Conservation (phyloP, 2,888 invertebrate genomes). For the Agrochola circellaris region DNA sequence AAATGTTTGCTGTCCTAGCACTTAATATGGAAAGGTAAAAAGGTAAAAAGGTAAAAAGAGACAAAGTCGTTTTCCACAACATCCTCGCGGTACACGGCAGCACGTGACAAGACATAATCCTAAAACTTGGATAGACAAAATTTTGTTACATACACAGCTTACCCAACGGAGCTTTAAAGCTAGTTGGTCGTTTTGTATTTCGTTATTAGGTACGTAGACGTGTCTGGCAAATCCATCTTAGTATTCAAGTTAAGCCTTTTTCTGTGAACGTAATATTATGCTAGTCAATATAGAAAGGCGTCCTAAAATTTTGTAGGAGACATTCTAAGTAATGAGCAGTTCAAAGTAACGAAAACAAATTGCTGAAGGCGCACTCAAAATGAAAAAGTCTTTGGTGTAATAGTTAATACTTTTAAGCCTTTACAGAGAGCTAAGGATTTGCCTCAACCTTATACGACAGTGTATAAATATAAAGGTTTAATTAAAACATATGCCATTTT, state of each 20-base stretch:
- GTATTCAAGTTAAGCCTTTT: constrained; percentile 19
- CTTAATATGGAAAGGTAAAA: constrained; percentile 15
- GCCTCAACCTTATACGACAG: constrained; percentile 34
- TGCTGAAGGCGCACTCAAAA: constrained; percentile 70
- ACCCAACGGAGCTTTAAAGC: background rate
- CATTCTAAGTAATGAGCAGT: constrained; percentile 70
- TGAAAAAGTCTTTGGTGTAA: constrained; percentile 70
- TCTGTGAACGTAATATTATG: constrained; percentile 38
- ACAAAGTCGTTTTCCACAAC: constrained; percentile 25
- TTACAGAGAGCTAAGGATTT: constrained; percentile 59
- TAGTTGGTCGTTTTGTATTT: constrained; percentile 7
- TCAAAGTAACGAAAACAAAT: constrained; percentile 74
- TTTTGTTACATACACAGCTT: constrained; percentile 3
- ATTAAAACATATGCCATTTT: constrained; percentile 50
- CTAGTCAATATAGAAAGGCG: constrained; percentile 29
- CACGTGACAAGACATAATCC: constrained; percentile 13
- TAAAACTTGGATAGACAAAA: constrained; percentile 1
- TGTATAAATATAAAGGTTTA: constrained; percentile 49
- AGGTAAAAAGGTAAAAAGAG: no score
- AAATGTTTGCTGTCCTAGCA: background rate
- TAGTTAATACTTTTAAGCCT: constrained; percentile 71
- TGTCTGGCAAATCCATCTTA: constrained; percentile 31
- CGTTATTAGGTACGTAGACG: constrained; percentile 2
- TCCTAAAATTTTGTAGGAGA: constrained; percentile 50
- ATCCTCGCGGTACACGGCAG: background rate